phyloP scores from a whole-genome alignment of 2,888 invertebrate genomes.

The Latrodectus elegans region DNA sequence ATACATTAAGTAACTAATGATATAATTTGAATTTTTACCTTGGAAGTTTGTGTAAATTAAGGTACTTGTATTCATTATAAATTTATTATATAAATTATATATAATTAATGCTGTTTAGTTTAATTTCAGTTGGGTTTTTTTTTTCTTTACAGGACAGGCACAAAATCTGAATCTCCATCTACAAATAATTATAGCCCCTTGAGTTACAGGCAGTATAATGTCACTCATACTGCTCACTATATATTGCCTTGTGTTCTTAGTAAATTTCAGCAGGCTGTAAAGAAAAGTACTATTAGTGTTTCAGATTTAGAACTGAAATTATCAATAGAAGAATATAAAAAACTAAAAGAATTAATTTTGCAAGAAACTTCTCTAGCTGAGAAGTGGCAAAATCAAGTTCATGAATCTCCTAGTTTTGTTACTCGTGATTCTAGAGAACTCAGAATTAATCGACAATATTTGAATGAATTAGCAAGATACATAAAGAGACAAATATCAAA shows the following conservation, averaged over 20 bases:
- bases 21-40: neutral
- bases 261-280: constrained; percentile 28
- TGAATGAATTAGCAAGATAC: constrained; percentile 11
- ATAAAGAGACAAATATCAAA: neutral
- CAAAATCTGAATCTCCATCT: neutral
- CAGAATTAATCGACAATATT: constrained; percentile 19
- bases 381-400: constrained; percentile 29
- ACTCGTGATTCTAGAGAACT: constrained; percentile 5
- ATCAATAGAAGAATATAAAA: constrained; percentile 24
- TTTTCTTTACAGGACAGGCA: neutral
- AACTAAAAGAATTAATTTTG: constrained; percentile 37
- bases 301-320: constrained; percentile 18
- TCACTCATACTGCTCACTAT: neutral
- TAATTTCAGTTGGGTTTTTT: neutral
- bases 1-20: neutral
- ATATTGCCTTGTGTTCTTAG: constrained; percentile 12
- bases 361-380: constrained; percentile 1
- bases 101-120: neutral
- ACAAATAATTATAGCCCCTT: constrained; percentile 30
- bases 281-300: constrained; percentile 2
- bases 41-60: neutral
- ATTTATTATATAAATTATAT: neutral
- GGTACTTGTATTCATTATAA: neutral
- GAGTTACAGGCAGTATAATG: constrained; percentile 46
- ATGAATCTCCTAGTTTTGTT: constrained; percentile 7